Evolutionary conservation across 92 coral and sea anemone species (phyloP), one percentile per base, ranked within the genome.

Genomic region (Scolanthus callimorphus): DNA sequence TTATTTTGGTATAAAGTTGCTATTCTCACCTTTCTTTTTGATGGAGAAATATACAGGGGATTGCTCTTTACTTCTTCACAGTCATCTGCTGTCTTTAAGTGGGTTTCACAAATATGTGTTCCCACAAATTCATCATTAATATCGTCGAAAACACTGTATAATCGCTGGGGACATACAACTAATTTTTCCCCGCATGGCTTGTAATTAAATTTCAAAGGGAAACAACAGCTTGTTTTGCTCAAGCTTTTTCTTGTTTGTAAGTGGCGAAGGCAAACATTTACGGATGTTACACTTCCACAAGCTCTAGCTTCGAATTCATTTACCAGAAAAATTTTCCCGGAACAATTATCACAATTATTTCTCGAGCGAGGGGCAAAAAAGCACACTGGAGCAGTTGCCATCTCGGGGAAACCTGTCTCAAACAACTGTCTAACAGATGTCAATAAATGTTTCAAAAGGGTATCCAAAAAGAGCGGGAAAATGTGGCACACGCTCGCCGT

Each of bases 141-240:
- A 4, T 8, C 67, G 30, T 60, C 67, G 26, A 60, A 43, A 2
- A 39, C 67, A 4, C 24, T 11, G 22, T 38, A 41, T 15, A 60
- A 21, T 1, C 67, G 51, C 29, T 25, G 27, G 25, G 57, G 69
- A 19, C 69, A 62, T 11, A 15, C 55, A 12, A 62, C 56, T 11
- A 23, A 25, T 28, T 50, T 21, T 15, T 27, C 57, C 13, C 4
- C 1, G 28, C 69, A 62, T 17, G 41, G 22, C n/a, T n/a, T n/a
- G 6, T 20, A 11, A 1, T 29, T 17, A 8, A 25, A 11, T 34
- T 34, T 34, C 15, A 15, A 6, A 0, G 2, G 31, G 3, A 52
- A 52, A 27, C 47, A 62, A 37, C 69, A 62, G 51, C 57, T 29
- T 13, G 24, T 47, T 13, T 62, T 15, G 23, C 49, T 34, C n/a